Base-by-base conservation (phyloP, 2,113 vertebrate species). In the Pandion haliaetus region DNA sequence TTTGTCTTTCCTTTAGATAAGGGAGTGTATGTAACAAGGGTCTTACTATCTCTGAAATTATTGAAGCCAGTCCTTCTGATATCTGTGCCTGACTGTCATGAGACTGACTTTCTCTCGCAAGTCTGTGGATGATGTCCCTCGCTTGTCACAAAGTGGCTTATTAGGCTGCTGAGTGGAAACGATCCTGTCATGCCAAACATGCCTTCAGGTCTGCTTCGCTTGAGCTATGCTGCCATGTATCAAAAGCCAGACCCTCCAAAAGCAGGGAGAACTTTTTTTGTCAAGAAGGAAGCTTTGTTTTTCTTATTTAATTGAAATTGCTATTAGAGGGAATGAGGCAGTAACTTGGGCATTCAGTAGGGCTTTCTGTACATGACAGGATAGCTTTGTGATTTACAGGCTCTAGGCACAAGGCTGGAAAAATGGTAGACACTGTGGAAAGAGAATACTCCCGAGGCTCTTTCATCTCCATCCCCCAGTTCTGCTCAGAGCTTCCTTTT, bases 341-440 rank as follows among this genome's bases (percentile, higher is more conserved):
- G 82, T 42, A 69, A 58, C 82, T 69, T 34, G 54, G 81, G 52
- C 67, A 6, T 86, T 90, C 91, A 14, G 50, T 24, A 47, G 40
- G 86, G 71, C 81, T 90, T 92, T 90, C 92, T 54, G 14, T 21
- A 47, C 31, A 12, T 95, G 86, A 67, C 83, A 90, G 88, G 70
- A 21, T 38, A 63, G 82, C 94, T 94, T 55, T 92, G 96, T 96
- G 79, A 93, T 93, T 86, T 77, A 88, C 96, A 85, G 66, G 70
- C 93, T 79, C 8, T 62, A 58, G 92, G 92, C 86, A 62, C 65
- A 70, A 77, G 78, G 85, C 96, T 91, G 85, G 93, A 87, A 58
- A 77, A 82, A 81, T 40, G 86, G 92, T 94, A 91, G 97, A 78
- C 21, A 66, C 94, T 4, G 5, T 91, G 78, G 78, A 77, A 90